Conservation (phyloP, 2,888 invertebrate genomes). For the Drosophila lutescens region DNA sequence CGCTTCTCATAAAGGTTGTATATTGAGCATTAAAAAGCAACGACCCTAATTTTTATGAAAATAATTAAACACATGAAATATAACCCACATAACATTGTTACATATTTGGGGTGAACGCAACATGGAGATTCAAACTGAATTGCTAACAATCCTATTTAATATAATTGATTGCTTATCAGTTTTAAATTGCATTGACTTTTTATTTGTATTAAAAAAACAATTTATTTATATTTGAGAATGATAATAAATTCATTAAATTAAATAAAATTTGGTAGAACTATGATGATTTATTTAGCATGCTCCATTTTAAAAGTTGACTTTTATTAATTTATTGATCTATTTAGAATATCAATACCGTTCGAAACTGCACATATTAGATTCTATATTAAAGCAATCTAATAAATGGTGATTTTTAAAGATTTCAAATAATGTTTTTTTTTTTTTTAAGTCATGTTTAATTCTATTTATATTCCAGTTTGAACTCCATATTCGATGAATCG, state of each 20-base stretch:
- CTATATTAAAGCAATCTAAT: neutral
- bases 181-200: neutral
- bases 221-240: neutral
- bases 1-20: neutral
- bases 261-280: neutral
- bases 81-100: no score
- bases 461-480: neutral
- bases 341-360: neutral
- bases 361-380: no score
- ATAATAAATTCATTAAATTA: neutral
- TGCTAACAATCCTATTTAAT: neutral
- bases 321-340: neutral
- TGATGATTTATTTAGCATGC: neutral
- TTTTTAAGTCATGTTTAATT: neutral
- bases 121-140: neutral
- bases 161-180: conserved; percentile 2
- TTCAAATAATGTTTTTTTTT: no score
- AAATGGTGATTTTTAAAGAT: neutral
- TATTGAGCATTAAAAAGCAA: no score
- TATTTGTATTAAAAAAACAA: neutral
- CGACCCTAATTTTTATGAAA: no score
- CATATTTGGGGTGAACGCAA: neutral
- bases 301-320: neutral
- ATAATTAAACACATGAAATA: no score
- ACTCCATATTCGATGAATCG: conserved; percentile 1